phyloP scores from a whole-genome alignment of 2,113 vertebrate genomes.

The Aix galericulata region DNA sequence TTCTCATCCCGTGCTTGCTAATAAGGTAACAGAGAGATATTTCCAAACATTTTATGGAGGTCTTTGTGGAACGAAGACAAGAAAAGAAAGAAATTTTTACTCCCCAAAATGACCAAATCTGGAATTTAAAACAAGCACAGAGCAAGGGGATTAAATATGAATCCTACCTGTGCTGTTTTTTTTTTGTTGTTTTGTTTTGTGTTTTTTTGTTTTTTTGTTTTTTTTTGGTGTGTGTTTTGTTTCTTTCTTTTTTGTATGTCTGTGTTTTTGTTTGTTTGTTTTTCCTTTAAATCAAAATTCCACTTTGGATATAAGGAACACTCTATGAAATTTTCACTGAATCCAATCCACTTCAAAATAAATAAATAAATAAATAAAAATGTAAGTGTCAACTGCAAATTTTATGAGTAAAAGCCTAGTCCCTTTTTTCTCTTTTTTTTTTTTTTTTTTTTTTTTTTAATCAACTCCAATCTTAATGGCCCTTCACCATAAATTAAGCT shows the following conservation, averaged over 20 bases:
- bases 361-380: neutral
- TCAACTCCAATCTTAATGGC: slow-evolving; percentile 14
- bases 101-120: neutral
- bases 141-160: neutral
- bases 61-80: neutral
- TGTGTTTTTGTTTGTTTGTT: too few species aligned
- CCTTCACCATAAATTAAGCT: slow-evolving; percentile 42
- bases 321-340: neutral
- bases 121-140: neutral
- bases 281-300: neutral
- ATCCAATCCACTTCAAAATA: neutral
- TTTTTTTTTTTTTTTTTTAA: neutral
- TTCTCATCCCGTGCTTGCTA: neutral
- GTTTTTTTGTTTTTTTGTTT: too few species aligned
- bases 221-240: too few species aligned
- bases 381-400: neutral
- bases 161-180: too few species aligned
- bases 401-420: neutral
- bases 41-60: neutral
- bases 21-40: neutral
- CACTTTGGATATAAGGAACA: neutral
- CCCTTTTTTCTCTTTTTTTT: neutral
- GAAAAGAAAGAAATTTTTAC: neutral
- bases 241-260: too few species aligned
- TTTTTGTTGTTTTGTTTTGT: too few species aligned